Evolutionary conservation across 2,888 invertebrate genomes (phyloP).

Genomic region (Sminthurides aquaticus): DNA sequence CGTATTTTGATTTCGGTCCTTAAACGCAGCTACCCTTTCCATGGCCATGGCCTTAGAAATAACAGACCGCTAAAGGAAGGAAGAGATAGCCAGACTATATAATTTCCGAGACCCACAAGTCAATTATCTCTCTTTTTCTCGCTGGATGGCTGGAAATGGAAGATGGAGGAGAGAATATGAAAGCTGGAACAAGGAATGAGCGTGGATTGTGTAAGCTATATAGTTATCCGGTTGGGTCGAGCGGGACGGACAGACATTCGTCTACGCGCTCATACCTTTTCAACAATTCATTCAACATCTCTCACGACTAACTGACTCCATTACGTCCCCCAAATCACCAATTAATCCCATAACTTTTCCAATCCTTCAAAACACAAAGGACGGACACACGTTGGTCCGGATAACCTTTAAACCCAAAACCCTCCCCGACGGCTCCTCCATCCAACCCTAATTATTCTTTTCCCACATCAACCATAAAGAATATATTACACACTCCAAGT

Average conservation of each 20-base stretch:
- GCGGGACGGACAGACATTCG: too few relatives aligned
- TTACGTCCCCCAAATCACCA: neutral
- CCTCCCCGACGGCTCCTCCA: constrained; percentile 12
- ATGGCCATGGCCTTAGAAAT: too few relatives aligned
- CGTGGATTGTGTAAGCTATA: too few relatives aligned
- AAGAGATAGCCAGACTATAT: too few relatives aligned
- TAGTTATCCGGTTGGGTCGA: too few relatives aligned
- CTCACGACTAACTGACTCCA: neutral
- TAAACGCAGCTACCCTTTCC: too few relatives aligned
- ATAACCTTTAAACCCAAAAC: constrained; percentile 18
- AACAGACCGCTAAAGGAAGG: too few relatives aligned
- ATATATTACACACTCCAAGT: constrained; percentile 10
- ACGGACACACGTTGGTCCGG: neutral
- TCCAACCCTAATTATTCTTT: constrained; percentile 19
- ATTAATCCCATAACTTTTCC: neutral
- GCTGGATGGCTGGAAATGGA: too few relatives aligned
- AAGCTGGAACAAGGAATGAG: too few relatives aligned
- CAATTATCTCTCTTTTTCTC: neutral
- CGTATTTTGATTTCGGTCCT: too few relatives aligned
- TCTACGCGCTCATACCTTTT: too few relatives aligned
- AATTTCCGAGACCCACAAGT: neutral
- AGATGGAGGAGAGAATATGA: neutral
- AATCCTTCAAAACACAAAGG: neutral
- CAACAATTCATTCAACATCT: neutral
- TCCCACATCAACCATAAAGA: constrained; percentile 21